Conservation (phyloP, 2,797 vertebrate species). For the Argya squamiceps region DNA sequence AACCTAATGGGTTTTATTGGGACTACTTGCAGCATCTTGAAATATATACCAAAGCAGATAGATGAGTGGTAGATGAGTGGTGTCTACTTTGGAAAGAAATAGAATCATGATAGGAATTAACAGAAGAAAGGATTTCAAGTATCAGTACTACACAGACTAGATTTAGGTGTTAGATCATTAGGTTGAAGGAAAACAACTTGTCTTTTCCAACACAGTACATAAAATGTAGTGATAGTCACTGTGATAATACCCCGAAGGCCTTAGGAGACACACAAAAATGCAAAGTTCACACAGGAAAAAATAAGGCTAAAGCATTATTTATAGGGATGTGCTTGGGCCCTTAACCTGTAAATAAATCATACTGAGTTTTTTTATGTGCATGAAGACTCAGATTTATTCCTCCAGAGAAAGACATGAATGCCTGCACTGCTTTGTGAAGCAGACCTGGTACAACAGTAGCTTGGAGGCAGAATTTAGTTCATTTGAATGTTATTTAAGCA, state of each 20-base stretch:
- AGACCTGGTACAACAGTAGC: not conserved
- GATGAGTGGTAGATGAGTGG: not conserved
- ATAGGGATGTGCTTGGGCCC: not conserved
- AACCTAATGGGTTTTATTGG: not conserved
- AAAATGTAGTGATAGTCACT: not conserved
- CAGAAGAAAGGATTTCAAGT: not conserved
- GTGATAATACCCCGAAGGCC: not conserved
- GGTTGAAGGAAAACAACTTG: not conserved
- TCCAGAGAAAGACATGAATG: conserved; percentile 14
- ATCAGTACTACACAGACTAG: not conserved
- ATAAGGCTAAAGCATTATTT: conserved; percentile 44
- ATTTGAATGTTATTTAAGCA: conserved; percentile 30
- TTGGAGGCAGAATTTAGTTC: not conserved
- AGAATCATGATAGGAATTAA: not conserved
- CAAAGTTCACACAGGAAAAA: conserved; percentile 7
- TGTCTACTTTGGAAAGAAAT: not conserved
- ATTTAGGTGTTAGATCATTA: not conserved
- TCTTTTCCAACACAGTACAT: not conserved
- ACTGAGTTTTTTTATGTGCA: conserved; percentile 13
- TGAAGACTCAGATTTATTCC: conserved; percentile 14
- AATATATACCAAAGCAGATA: not conserved
- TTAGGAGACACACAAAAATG: not conserved
- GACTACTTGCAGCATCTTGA: not conserved
- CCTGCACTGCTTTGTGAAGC: not conserved
- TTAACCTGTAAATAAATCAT: conserved; percentile 63